Evolutionary conservation across 2,888 invertebrate species (phyloP), one percentile per base, ranked within the genome.

Genomic region (Drosophila bunnanda): DNA sequence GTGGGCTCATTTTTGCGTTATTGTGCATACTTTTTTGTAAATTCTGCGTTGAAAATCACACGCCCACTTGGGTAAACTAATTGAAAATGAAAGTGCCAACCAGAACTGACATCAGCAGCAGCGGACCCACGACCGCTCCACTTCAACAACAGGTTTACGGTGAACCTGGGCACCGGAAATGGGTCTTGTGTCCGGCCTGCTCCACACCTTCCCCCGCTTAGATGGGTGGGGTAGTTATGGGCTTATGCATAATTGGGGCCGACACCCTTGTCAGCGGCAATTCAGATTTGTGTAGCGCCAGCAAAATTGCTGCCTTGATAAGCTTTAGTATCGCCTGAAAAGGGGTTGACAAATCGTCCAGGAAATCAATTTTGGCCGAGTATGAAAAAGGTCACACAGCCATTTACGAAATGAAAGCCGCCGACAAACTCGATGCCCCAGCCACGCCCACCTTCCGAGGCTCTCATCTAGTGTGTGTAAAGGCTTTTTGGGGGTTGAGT

Each of bases 301-400:
- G 79, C 78, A 78, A 64, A 76, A 86, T 74, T 75, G 80, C 76
- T 74, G 57, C 73, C 68, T 61, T 80, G 78, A 79, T 86, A 78
- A 79, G 78, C 71, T 79, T 65, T 76, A 82, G 72, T 65, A 62
- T 55, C 41, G 50, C 15, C 36, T 30, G 39, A 67, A 67, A 70
- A 80, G 75, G 83, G 87, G 87, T 87, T 82, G 88, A 85, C 83
- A 88, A 89, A 82, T 87, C 84, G 82, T 70, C 76, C 70, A 77
- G 80, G 78, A 80, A 89, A 89, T 89, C 89, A 88, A 87, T 89
- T 89, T 88, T 60, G 75, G 50, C 57, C 52, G 68, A 65, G 58
- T 48, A 34, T 25, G 72, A 74, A 78, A 82, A 87, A 83, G 89
- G 88, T 89, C 82, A 83, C 78, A 56, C 73, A 64, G 76, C 74